Conservation (phyloP, 2,797 vertebrate species). For the Esox masquinongy region DNA sequence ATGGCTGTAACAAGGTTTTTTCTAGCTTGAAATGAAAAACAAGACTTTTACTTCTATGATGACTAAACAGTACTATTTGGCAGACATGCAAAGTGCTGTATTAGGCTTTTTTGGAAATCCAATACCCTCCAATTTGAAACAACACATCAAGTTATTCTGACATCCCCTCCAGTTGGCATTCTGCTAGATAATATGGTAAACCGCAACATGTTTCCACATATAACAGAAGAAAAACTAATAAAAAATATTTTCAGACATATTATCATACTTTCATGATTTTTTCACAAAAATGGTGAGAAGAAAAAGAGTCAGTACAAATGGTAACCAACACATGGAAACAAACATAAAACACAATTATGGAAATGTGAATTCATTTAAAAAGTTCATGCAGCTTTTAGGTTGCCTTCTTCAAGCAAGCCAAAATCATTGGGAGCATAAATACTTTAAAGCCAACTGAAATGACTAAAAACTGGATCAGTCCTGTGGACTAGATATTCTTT, state of each 20-base stretch:
- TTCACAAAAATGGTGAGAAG: slow-evolving; percentile 42
- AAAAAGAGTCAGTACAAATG: slow-evolving; percentile 53
- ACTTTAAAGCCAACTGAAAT: slow-evolving; percentile 62
- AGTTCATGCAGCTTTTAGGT: slow-evolving; percentile 58
- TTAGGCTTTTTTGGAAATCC: slow-evolving; percentile 47
- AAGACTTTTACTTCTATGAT: not conserved
- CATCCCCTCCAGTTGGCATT: slow-evolving; percentile 41
- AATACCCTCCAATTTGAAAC: slow-evolving; percentile 52
- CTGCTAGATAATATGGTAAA: slow-evolving; percentile 44
- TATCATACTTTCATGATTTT: slow-evolving; percentile 43
- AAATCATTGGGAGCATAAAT: slow-evolving; percentile 51
- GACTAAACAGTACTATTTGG: slow-evolving; percentile 25
- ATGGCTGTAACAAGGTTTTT: not conserved
- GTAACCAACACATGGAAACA: slow-evolving; percentile 44
- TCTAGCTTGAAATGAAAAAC: not conserved
- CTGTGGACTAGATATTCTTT: slow-evolving; percentile 49
- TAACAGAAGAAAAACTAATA: slow-evolving; percentile 49
- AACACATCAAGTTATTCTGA: slow-evolving; percentile 49
- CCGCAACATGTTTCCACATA: slow-evolving; percentile 43
- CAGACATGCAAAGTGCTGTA: slow-evolving; percentile 34
- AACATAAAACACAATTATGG: slow-evolving; percentile 63
- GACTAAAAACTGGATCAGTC: slow-evolving; percentile 55
- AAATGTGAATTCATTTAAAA: slow-evolving; percentile 67
- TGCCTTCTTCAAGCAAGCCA: slow-evolving; percentile 54
- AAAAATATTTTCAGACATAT: slow-evolving; percentile 51